Evolutionary conservation across 2,888 invertebrate genomes (phyloP).

Genomic region (Lingula anatina): DNA sequence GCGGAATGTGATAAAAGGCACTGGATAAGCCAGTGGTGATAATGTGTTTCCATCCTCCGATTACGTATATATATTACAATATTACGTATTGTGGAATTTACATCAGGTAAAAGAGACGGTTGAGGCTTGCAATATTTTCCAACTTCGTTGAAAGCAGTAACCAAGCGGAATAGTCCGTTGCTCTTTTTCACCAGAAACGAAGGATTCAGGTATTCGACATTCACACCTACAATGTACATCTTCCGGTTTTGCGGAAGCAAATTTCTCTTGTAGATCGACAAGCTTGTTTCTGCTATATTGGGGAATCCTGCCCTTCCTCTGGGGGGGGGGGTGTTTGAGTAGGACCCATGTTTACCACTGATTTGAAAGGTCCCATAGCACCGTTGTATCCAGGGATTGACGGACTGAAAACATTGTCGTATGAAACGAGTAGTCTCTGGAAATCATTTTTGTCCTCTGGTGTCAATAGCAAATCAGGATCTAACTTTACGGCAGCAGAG

Average conservation of each 20-base stretch:
- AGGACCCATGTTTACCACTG: conserved; percentile 21
- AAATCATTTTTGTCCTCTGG: conserved; percentile 4
- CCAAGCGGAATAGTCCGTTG: conserved; percentile 10
- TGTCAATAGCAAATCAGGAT: conserved; percentile 11
- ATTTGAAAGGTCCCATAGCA: conserved; percentile 15
- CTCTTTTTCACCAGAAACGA: too few species aligned
- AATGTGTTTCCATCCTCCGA: conserved; percentile 9
- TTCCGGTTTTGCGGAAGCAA: conserved; percentile 15
- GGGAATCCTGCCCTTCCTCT: conserved; percentile 19
- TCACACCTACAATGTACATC: conserved; percentile 2
- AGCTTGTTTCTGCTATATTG: conserved; percentile 17
- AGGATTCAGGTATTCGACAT: neutral
- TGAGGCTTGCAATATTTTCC: conserved; percentile 1
- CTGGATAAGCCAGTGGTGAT: conserved; percentile 7
- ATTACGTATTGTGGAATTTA: conserved; percentile 2
- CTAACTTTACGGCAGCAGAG: too few species aligned
- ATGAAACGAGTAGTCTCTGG: conserved; percentile 2
- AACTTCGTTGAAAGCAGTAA: conserved; percentile 1
- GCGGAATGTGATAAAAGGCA: conserved; percentile 9
- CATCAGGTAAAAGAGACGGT: conserved; percentile 3
- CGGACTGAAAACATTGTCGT: too few species aligned
- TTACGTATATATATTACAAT: too few species aligned
- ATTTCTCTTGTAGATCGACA: conserved; percentile 15
- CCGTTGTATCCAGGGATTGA: too few species aligned
- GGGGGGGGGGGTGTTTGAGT: conserved; percentile 19